Base-by-base conservation (phyloP, 1,140 invertebrate species). In the Trichogramma pretiosum region DNA sequence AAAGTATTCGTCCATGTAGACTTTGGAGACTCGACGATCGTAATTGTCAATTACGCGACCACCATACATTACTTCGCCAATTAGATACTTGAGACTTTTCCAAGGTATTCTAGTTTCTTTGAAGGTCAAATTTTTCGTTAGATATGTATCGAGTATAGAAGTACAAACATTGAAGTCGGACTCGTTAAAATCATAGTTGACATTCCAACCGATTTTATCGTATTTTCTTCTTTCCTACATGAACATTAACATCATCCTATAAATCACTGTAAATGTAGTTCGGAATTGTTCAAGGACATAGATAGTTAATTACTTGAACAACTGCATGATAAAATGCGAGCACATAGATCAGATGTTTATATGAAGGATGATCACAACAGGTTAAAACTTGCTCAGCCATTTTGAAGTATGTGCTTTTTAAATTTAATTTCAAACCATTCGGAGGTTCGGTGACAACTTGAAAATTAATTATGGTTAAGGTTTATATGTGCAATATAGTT, bases 31-130 rank as follows among this genome's bases (percentile, higher is more conserved):
- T 48, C 89, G 76, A 19, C 89, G 77, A 66, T 93, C 91, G 72
- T 84, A 93, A 60, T 85, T 79, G 60, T 94, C 89, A 52, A 92
- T 93, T 14, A 93, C 86, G 52, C 88, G 76, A 18, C 90, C 90
- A 14, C 91, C 91, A 63, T 95, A 94, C 86, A 93, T 93, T 60
- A 85, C 85, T 70, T 94, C 89, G 49, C 89, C 89, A 61, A 94
- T 90, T 3, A 94, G 68, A 67, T 93, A 94, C 61, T 93, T 93
- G 14, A 94, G 73, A 60, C 85, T 91, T 47, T 80, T 80, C 90
- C 90, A 95, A 5, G 90, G 89, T 44, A 90, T 81, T 55, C 70
- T 68, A 1, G 61, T 51, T 26, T 85, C 81, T 26, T 77, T 78
- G 1, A 71, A 71, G 1, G 74, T 63, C 10, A 73, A 54, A 30